Evolutionary conservation across 2,888 invertebrate species (phyloP).

Genomic region (Chalcosyrphus nemorum): DNA sequence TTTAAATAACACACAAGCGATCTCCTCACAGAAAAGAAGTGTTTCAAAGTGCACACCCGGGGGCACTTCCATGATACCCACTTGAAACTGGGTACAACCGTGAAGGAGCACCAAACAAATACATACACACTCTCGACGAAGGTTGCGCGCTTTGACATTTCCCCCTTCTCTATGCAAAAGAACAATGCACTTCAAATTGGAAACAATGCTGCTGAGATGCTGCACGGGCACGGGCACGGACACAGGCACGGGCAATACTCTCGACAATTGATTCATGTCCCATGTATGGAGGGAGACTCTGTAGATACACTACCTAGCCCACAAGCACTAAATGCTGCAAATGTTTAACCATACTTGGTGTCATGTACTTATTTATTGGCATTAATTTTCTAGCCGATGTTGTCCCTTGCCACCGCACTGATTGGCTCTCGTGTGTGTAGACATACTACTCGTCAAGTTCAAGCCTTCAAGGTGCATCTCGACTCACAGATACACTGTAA

Average conservation of each 20-base stretch:
- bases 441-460: conserved; percentile 67
- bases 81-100: background rate
- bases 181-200: conserved; percentile 56
- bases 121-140: conserved; percentile 25
- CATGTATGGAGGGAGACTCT: conserved; percentile 66
- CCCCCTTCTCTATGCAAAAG: conserved; percentile 56
- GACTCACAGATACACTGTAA: conserved; percentile 12
- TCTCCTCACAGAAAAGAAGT: conserved; percentile 66
- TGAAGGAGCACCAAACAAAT: background rate
- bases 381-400: conserved; percentile 57
- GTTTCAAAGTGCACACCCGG: conserved; percentile 69
- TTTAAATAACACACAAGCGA: conserved; percentile 58
- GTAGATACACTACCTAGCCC: conserved; percentile 46
- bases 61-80: conserved; percentile 65
- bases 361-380: conserved; percentile 73
- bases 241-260: no score
- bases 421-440: conserved; percentile 36
- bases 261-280: conserved; percentile 69
- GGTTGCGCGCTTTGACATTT: conserved; percentile 72
- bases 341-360: conserved; percentile 73
- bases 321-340: conserved; percentile 70
- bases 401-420: background rate
- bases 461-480: conserved; percentile 52
- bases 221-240: no score
- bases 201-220: conserved; percentile 62